Conservation (phyloP, 2,113 vertebrate species). For the zebrafish (Danio rerio) region GRCz12tu NC_133185.1:44139001-44139500, state of each 20-base stretch:
- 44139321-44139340: not conserved
- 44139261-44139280: slow-evolving; percentile 34
- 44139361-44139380: slow-evolving; percentile 8
- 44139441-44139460: not conserved
- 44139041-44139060: no score
- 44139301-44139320: slow-evolving; percentile 16
- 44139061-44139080: no score
- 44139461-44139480: slow-evolving; percentile 9
- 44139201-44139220: slow-evolving; percentile 61
- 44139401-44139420: not conserved
- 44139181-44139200: slow-evolving; percentile 10
- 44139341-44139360: not conserved
- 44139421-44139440: not conserved
- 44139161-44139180: not conserved
- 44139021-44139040: no score
- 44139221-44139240: slow-evolving; percentile 51
- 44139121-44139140: no score
- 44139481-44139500: not conserved
- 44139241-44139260: slow-evolving; percentile 30
- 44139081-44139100: no score
- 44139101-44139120: no score
- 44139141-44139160: not conserved
- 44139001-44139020: no score
- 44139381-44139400: not conserved
- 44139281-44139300: not conserved